phyloP scores from a whole-genome alignment of 1,140 invertebrate species.

The Zophobas morio region DNA sequence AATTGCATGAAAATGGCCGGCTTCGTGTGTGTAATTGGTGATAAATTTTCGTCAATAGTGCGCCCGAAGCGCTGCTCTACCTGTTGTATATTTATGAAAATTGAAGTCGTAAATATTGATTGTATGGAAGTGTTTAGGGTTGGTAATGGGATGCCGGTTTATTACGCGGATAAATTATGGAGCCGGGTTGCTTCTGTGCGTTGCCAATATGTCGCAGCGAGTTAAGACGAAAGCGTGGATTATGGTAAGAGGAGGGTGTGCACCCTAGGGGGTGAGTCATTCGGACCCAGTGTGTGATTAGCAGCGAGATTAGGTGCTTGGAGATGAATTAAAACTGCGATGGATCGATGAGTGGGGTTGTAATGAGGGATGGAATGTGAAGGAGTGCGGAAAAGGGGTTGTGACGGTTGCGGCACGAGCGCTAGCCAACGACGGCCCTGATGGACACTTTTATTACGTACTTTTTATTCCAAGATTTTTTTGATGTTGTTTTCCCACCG shows the following conservation, averaged over 20 bases:
- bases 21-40: neutral
- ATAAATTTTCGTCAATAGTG: slow-evolving; percentile 7
- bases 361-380: too few relatives aligned
- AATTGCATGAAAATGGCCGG: slow-evolving; percentile 4
- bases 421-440: too few relatives aligned
- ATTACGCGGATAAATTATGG: neutral
- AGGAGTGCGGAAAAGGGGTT: too few relatives aligned
- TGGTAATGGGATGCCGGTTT: slow-evolving; percentile 4
- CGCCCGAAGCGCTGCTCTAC: neutral
- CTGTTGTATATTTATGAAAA: slow-evolving; percentile 12
- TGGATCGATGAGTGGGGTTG: too few relatives aligned
- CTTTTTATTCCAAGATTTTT: too few relatives aligned
- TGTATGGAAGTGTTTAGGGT: neutral
- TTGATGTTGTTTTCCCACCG: too few relatives aligned
- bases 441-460: too few relatives aligned
- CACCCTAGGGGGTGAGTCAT: neutral
- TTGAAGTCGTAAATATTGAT: slow-evolving; percentile 3
- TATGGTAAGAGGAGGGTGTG: neutral
- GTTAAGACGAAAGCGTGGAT: neutral
- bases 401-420: too few relatives aligned
- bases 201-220: neutral
- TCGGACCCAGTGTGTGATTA: neutral
- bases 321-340: too few relatives aligned
- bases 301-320: too few relatives aligned
- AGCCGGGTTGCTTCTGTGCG: neutral